Evolutionary conservation across 2,888 invertebrate species (phyloP).

Genomic region (Dynastes grantii): DNA sequence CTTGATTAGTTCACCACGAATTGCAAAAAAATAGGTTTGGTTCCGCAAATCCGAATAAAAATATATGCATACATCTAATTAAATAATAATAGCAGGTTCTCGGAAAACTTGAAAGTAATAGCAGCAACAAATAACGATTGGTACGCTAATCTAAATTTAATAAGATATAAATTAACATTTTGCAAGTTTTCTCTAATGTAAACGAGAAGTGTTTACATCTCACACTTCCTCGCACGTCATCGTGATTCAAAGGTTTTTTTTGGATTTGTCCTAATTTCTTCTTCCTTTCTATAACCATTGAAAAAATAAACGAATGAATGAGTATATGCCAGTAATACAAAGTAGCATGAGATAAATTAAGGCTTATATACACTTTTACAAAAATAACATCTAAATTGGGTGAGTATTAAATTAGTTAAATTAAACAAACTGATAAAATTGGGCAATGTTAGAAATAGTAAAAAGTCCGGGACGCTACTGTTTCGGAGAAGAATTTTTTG

Average conservation of each 20-base stretch:
- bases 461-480: not conserved
- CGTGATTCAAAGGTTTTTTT: conserved; percentile 43
- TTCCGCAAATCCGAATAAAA: not conserved
- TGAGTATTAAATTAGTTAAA: conserved; percentile 13
- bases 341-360: conserved; percentile 29
- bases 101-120: conserved; percentile 2
- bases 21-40: not conserved
- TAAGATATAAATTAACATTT: conserved; percentile 44
- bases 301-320: conserved; percentile 41
- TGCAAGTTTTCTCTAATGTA: conserved; percentile 36
- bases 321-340: conserved; percentile 27
- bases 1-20: too few species aligned
- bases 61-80: not conserved
- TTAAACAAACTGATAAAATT: conserved; percentile 12
- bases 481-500: not conserved
- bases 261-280: conserved; percentile 43
- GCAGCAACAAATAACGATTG: conserved; percentile 16
- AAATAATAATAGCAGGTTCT: conserved; percentile 4
- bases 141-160: conserved; percentile 42
- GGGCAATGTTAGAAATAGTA: conserved; percentile 19
- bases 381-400: conserved; percentile 19
- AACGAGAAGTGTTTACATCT: conserved; percentile 36
- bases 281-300: conserved; percentile 41
- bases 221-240: conserved; percentile 42
- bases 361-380: conserved; percentile 24